These are phyloP conservation scores for Ptychadena robeensis DNA, from an alignment of 2,797 vertebrate genomes.

Conservation along the genomic window DNA sequence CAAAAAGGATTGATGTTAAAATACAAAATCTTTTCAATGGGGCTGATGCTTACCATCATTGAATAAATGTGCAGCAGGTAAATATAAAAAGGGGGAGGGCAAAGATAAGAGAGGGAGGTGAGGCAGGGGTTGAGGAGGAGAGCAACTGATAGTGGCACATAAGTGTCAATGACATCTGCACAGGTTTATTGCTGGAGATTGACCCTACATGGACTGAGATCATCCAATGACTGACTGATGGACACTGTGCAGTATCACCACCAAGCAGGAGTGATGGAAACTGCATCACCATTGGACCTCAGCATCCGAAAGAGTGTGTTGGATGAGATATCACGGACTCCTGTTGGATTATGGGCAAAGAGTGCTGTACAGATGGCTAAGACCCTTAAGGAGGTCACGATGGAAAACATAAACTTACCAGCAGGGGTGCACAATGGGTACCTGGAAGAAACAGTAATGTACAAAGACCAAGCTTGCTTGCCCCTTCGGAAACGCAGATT, in stretches of 20 bases:
- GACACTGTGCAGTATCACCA: neutral
- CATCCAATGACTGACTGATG: constrained; percentile 9
- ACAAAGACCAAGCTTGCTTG: constrained; percentile 51
- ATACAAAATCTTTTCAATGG: too few relatives aligned
- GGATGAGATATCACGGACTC: neutral
- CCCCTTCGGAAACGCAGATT: constrained; percentile 53
- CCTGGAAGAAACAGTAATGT: neutral
- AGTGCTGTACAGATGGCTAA: neutral
- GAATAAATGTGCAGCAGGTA: neutral
- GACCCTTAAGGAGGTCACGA: constrained; percentile 4
- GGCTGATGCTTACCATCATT: neutral
- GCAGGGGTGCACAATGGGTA: neutral
- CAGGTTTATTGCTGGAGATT: neutral
- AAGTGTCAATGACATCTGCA: neutral
- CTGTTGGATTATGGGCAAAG: constrained; percentile 1
- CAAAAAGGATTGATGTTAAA: too few relatives aligned
- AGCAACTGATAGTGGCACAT: neutral
- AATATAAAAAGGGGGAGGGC: constrained; percentile 12
- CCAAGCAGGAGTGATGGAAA: constrained; percentile 18
- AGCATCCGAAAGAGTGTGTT: constrained; percentile 17
- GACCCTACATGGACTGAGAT: constrained; percentile 34
- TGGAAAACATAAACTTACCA: constrained; percentile 3
- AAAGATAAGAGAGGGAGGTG: constrained; percentile 9
- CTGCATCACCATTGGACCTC: constrained; percentile 50
- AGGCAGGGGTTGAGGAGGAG: constrained; percentile 16